Conservation (phyloP, 2,797 vertebrate genomes). For the Valencia hispanica region DNA sequence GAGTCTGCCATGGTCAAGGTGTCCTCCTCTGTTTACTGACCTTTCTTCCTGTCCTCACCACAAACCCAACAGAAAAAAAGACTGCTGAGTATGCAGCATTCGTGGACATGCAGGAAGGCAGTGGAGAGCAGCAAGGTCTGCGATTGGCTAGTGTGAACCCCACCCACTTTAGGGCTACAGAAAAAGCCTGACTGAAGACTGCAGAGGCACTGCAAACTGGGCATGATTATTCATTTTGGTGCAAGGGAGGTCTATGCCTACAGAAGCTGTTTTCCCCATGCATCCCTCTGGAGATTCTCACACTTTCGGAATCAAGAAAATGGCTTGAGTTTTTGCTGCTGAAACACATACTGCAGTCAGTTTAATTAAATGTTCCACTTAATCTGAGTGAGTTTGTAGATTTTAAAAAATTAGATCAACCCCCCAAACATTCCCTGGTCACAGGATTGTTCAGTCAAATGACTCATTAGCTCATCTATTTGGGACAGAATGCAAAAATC, state of each 20-base stretch:
- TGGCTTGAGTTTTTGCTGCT: background rate
- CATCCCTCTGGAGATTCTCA: background rate
- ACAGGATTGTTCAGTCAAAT: background rate
- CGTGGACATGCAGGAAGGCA: conserved; percentile 26
- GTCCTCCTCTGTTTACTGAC: conserved; percentile 46
- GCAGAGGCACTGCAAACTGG: conserved; percentile 31
- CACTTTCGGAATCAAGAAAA: background rate
- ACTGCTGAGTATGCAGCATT: conserved; percentile 48
- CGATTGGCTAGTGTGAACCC: conserved; percentile 56
- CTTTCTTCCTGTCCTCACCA: conserved; percentile 32
- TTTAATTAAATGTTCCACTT: background rate
- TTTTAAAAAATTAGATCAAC: background rate
- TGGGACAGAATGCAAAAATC: background rate
- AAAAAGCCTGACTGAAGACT: conserved; percentile 21
- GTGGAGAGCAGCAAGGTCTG: conserved; percentile 7
- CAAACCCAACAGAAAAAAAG: conserved; percentile 30
- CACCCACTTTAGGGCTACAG: conserved; percentile 43
- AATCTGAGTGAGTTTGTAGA: background rate
- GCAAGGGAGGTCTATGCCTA: conserved; percentile 8
- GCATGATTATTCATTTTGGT: background rate
- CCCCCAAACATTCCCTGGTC: background rate
- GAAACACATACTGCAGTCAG: background rate
- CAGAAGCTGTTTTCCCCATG: background rate
- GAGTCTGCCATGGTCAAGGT: conserved; percentile 22
- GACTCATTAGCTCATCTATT: background rate